phyloP scores from a whole-genome alignment of 1,140 invertebrate genomes.

The Drosophila repleta region DNA sequence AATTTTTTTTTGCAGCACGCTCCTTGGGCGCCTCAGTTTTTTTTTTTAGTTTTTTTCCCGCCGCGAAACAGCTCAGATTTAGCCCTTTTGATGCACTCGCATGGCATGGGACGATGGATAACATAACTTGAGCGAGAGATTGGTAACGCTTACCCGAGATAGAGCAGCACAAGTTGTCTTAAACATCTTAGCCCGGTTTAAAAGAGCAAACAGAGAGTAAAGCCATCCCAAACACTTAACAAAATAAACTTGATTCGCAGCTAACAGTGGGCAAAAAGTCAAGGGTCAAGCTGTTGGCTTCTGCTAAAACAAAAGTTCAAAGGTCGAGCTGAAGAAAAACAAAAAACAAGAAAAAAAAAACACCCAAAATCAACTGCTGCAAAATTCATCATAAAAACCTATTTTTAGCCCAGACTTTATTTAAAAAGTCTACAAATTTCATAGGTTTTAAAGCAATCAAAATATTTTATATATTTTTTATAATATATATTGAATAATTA shows the following conservation, averaged over 20 bases:
- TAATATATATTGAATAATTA: no score
- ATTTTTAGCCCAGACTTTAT: no score
- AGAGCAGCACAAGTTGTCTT: background rate
- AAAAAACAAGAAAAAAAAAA: no score
- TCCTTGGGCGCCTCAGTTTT: constrained; percentile 50
- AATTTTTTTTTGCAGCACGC: constrained; percentile 68
- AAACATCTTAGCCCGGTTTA: background rate
- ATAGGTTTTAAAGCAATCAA: no score
- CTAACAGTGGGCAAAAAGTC: background rate
- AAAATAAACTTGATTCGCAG: background rate
- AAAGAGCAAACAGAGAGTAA: background rate
- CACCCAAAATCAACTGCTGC: no score
- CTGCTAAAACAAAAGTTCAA: no score
- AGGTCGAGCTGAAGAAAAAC: no score
- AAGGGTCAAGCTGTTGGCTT: background rate
- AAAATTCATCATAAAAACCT: no score
- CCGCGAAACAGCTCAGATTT: constrained; percentile 31
- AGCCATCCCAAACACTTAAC: background rate
- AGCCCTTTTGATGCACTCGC: constrained; percentile 34
- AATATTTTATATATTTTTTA: no score
- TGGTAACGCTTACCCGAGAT: constrained; percentile 15
- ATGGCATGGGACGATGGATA: background rate
- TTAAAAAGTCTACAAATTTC: no score
- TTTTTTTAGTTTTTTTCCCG: constrained; percentile 25
- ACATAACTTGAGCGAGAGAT: constrained; percentile 19